Conservation (phyloP, 2,113 vertebrate species). For the Cryptoleucopteryx plumbea region DNA sequence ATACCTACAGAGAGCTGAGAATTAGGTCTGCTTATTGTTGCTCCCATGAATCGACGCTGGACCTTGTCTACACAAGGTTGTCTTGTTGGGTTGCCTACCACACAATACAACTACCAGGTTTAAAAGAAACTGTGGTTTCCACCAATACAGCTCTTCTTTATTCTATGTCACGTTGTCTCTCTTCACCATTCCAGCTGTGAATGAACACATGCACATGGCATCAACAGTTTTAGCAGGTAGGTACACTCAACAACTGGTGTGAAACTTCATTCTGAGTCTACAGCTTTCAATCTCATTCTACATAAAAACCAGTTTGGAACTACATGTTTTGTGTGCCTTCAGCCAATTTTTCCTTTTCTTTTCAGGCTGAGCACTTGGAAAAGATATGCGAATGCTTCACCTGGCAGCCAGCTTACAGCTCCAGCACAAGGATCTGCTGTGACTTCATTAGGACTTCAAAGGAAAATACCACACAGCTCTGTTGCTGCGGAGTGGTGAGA, state of each 20-base stretch:
- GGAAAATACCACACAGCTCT: background rate
- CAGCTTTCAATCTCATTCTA: background rate
- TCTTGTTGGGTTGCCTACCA: background rate
- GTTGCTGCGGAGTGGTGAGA: background rate
- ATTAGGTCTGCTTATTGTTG: background rate
- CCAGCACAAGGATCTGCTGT: background rate
- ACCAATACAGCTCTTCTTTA: background rate
- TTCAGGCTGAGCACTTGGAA: background rate
- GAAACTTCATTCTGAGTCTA: background rate
- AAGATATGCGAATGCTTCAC: background rate
- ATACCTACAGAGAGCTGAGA: background rate
- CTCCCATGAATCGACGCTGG: background rate
- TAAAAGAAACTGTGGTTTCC: background rate
- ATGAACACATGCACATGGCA: background rate
- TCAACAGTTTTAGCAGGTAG: background rate
- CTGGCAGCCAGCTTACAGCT: slow-evolving; percentile 3
- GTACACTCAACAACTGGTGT: background rate
- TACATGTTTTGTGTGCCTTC: background rate
- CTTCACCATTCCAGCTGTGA: background rate
- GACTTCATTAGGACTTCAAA: slow-evolving; percentile 19
- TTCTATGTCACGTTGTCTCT: background rate
- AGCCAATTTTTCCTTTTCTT: background rate
- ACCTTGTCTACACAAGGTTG: background rate
- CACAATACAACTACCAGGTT: background rate
- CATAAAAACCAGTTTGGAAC: background rate